Evolutionary conservation across 2,113 vertebrate genomes (phyloP), one percentile per base, ranked within the genome.

Genomic region (Epinephelus cyanopodus): DNA sequence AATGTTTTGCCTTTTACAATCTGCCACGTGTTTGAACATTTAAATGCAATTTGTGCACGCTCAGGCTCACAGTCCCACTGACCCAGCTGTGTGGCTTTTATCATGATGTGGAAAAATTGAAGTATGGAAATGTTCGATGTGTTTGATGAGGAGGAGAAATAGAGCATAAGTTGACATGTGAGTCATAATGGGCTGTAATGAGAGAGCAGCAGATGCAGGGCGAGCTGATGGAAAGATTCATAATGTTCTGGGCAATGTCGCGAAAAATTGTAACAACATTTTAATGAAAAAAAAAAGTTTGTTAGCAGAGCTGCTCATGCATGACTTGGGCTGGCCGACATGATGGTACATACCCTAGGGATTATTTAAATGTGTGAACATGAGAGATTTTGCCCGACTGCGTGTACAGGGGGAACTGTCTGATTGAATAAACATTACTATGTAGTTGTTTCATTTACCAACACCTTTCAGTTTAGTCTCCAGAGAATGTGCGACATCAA

Each of bases 141-240:
- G 58, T 73, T 84, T 33, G 58, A 70, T 70, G 67, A 75, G 25
- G 57, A 75, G 69, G 69, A 47, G 74, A 81, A 88, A 48, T 81
- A 9, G 81, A 84, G 83, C 77, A 47, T 54, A 73, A 70, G 65
- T 57, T 66, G 48, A 56, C n/a, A 42, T 0, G 2, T 48, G 79
- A 72, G 64, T 88, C 75, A 37, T 71, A 69, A 63, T 56, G 25
- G 27, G 53, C 47, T 61, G 48, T 74, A 70, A 80, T 69, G 57
- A 74, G 85, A 60, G 61, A 70, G 47, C 37, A 60, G 39, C 73
- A 64, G 73, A 74, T 27, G n/a, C 67, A 27, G 56, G 33, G 18
- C 0, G 10, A 54, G 21, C 62, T 66, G 67, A 83, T 48, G 23
- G 57, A 42, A 66, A 33, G 29, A 63, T 71, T 48, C 57, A 69